A percentile compares a stretch with the other conserved stretches of the same genome.
Conservation (phyloP, 1,140 invertebrate species). For the Platyura marginata region DNA sequence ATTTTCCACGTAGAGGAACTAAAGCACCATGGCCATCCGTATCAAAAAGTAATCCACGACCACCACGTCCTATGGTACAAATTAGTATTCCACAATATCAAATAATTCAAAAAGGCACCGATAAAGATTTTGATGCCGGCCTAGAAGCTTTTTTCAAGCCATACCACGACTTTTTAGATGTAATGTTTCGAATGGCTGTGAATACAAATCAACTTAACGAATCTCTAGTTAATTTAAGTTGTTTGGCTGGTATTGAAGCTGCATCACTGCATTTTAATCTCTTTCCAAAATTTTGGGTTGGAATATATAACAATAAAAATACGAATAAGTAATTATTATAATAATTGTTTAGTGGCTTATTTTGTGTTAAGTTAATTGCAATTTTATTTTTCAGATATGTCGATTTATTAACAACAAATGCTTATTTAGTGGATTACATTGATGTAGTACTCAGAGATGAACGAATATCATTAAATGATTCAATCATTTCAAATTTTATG, state of each 20-base stretch:
- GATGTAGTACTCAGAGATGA: slow-evolving; percentile 19
- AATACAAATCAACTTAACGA: slow-evolving; percentile 22
- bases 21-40: slow-evolving; percentile 16
- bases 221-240: slow-evolving; percentile 19
- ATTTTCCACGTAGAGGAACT: slow-evolving; percentile 18
- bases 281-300: slow-evolving; percentile 25
- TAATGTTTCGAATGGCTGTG: slow-evolving; percentile 74
- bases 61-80: slow-evolving; percentile 67
- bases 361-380: not conserved
- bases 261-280: slow-evolving; percentile 22
- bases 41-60: slow-evolving; percentile 30
- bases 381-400: slow-evolving; percentile 11
- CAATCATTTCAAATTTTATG: slow-evolving; percentile 18
- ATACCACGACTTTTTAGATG: slow-evolving; percentile 71
- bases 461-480: slow-evolving; percentile 19
- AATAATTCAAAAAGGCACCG: slow-evolving; percentile 35
- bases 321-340: slow-evolving; percentile 19
- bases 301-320: slow-evolving; percentile 21
- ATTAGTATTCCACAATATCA: slow-evolving; percentile 67
- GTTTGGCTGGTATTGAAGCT: slow-evolving; percentile 21
- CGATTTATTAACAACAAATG: slow-evolving; percentile 18
- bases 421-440: slow-evolving; percentile 18
- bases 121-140: slow-evolving; percentile 60
- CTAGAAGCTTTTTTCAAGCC: slow-evolving; percentile 60
- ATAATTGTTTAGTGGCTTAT: not conserved